phyloP scores from a whole-genome alignment of 2,888 invertebrate genomes.

The Drosophila percnosoma region DNA sequence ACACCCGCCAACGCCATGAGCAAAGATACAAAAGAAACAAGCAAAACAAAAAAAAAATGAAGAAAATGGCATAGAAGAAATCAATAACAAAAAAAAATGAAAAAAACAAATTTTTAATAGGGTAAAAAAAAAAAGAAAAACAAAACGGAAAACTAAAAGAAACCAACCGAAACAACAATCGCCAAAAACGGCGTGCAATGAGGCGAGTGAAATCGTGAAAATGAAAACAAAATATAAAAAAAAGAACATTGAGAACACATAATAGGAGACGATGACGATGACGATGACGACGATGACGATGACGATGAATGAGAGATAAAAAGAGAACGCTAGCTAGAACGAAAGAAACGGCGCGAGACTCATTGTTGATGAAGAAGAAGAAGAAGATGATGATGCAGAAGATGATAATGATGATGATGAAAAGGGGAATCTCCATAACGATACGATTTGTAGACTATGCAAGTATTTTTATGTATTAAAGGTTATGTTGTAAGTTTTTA shows the following conservation, averaged over 20 bases:
- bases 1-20: slow-evolving; percentile 59
- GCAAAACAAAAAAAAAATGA: slow-evolving; percentile 15
- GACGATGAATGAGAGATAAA: slow-evolving; percentile 25
- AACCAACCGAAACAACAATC: slow-evolving; percentile 57
- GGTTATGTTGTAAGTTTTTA: slow-evolving; percentile 84
- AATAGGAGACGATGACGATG: slow-evolving; percentile 37
- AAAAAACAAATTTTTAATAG: slow-evolving; percentile 67
- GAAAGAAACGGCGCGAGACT: slow-evolving; percentile 31
- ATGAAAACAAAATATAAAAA: slow-evolving; percentile 38
- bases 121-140: slow-evolving; percentile 39
- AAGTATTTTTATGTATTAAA: slow-evolving; percentile 84
- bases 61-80: slow-evolving; percentile 41
- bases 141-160: slow-evolving; percentile 56
- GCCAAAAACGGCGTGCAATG: slow-evolving; percentile 65
- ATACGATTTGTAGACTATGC: slow-evolving; percentile 83
- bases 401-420: slow-evolving; percentile 13
- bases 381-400: slow-evolving; percentile 37
- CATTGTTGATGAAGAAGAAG: slow-evolving; percentile 41
- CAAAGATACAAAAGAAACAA: slow-evolving; percentile 47
- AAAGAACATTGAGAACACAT: slow-evolving; percentile 55
- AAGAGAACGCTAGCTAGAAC: slow-evolving; percentile 24
- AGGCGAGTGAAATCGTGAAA: slow-evolving; percentile 53
- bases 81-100: slow-evolving; percentile 35
- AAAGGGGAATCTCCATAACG: slow-evolving; percentile 68
- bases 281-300: neutral